Conservation (phyloP, 2,797 vertebrate genomes). For the Molossus molossus region DNA sequence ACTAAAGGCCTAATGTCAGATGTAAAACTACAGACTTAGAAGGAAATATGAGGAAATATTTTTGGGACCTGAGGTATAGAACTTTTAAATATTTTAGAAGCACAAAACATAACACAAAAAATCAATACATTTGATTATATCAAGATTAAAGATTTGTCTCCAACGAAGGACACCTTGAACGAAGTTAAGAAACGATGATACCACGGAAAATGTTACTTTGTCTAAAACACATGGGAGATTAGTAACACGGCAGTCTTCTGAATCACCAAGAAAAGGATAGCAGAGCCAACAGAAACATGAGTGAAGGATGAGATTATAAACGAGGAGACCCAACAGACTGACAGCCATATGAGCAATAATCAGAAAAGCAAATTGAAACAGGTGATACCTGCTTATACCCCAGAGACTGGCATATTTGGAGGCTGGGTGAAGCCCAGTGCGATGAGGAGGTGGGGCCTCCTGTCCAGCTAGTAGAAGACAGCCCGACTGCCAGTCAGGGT, state of each 20-base stretch:
- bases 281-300: conserved; percentile 37
- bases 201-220: neutral
- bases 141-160: conserved; percentile 31
- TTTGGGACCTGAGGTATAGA: neutral
- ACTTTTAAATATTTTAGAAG: conserved; percentile 37
- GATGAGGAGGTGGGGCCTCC: neutral
- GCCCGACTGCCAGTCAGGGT: neutral
- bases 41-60: conserved; percentile 25
- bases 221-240: neutral
- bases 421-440: neutral
- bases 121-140: conserved; percentile 9
- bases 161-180: conserved; percentile 14
- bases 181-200: conserved; percentile 44
- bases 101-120: conserved; percentile 9
- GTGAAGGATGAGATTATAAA: neutral
- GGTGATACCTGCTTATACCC: neutral
- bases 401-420: neutral
- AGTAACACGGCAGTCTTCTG: conserved; percentile 15
- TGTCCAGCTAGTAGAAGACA: neutral
- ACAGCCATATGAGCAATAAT: neutral
- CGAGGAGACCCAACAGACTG: neutral
- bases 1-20: neutral
- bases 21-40: neutral
- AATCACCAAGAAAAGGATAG: neutral
- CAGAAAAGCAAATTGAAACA: conserved; percentile 23